Evolutionary conservation across 2,797 vertebrate species (phyloP).

Genomic region (Apodemus agrarius): DNA sequence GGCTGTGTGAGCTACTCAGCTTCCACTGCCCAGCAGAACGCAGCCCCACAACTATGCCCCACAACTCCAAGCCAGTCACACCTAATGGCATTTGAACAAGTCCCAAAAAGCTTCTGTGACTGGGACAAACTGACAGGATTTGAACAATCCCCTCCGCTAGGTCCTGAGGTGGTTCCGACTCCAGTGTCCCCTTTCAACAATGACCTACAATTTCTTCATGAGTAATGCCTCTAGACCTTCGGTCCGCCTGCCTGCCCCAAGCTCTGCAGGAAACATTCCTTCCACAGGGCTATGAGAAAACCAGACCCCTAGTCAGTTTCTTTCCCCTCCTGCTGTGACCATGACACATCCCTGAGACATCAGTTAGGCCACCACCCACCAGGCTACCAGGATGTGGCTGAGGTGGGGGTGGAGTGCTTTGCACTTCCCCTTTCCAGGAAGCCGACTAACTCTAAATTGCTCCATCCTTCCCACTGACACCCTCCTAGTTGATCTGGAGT

Average conservation of each 20-base stretch:
- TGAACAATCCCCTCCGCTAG: not conserved
- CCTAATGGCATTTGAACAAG: not conserved
- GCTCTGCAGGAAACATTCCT: not conserved
- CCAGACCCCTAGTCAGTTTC: not conserved
- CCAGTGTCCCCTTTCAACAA: not conserved
- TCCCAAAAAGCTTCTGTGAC: not conserved
- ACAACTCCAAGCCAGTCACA: not conserved
- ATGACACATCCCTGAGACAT: slow-evolving; percentile 41
- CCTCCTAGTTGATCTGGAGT: not conserved
- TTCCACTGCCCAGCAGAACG: not conserved
- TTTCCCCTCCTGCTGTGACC: not conserved
- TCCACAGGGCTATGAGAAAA: not conserved
- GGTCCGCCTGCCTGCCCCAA: not conserved
- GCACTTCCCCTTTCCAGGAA: slow-evolving; percentile 63
- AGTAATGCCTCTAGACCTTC: not conserved
- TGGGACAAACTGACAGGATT: not conserved
- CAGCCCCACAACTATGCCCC: not conserved
- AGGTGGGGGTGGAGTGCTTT: not conserved
- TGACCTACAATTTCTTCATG: not conserved
- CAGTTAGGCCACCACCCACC: not conserved
- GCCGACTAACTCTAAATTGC: slow-evolving; percentile 30
- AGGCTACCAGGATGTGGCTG: slow-evolving; percentile 46
- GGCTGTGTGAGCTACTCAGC: not conserved
- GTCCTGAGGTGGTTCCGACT: slow-evolving; percentile 8
- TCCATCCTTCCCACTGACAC: not conserved